Percentiles rank a stretch among this genome's conserved stretches.
Evolutionary conservation across 1,140 invertebrate species (phyloP).

Genomic region (Campodea augens): DNA sequence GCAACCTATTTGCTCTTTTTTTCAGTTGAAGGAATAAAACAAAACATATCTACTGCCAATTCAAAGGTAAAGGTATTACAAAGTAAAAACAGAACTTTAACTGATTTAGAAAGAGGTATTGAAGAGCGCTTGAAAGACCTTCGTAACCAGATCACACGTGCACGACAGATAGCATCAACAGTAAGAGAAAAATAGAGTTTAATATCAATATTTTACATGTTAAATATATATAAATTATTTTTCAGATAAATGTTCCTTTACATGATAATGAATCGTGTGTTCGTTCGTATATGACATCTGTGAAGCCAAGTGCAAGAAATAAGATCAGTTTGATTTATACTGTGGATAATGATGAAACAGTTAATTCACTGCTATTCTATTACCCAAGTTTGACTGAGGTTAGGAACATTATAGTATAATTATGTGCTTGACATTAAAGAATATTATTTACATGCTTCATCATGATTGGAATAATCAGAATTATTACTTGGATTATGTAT

Average conservation of each 20-base stretch:
- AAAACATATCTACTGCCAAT: neutral
- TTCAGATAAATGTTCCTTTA: slow-evolving; percentile 3
- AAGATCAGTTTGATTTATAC: slow-evolving; percentile 45
- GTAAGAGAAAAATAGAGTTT: slow-evolving; percentile 29
- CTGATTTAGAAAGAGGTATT: neutral
- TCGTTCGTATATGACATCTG: slow-evolving; percentile 42
- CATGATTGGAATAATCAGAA: too few species aligned
- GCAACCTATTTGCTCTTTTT: neutral
- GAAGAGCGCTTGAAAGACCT: slow-evolving; percentile 33
- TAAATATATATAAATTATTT: slow-evolving; percentile 1
- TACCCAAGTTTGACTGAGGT: slow-evolving; percentile 37
- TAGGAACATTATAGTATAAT: too few species aligned
- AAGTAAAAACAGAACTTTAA: neutral
- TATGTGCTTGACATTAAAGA: too few species aligned
- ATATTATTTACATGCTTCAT: too few species aligned
- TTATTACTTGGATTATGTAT: too few species aligned
- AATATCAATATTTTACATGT: slow-evolving; percentile 6
- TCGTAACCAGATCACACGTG: slow-evolving; percentile 49
- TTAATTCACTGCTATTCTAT: slow-evolving; percentile 46
- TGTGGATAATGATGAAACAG: slow-evolving; percentile 32
- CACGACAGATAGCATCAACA: slow-evolving; percentile 56
- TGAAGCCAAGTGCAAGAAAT: slow-evolving; percentile 47
- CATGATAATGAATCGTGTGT: slow-evolving; percentile 34
- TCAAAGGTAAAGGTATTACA: neutral
- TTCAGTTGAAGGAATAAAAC: neutral